Conservation (phyloP, 2,797 vertebrate species). For the Cuniculus paca region DNA sequence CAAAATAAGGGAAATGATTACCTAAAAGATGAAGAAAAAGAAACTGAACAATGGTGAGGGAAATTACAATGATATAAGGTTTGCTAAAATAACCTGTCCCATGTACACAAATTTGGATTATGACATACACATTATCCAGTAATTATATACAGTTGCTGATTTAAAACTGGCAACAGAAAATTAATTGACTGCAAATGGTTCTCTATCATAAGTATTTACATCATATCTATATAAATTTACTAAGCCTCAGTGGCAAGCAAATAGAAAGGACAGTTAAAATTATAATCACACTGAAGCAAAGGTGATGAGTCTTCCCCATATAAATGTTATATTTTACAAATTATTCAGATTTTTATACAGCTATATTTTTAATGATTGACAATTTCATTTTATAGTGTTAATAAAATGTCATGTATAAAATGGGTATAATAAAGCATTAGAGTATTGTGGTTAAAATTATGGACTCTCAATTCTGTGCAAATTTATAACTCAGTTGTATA, state of each 20-base stretch:
- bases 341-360: conserved; percentile 54
- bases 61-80: background rate
- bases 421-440: background rate
- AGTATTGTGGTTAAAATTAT: background rate
- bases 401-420: conserved; percentile 65
- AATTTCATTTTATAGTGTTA: conserved; percentile 60
- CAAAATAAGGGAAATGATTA: background rate
- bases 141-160: conserved; percentile 66
- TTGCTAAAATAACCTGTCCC: background rate
- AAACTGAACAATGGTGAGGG: background rate
- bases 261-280: conserved; percentile 67
- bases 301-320: conserved; percentile 17
- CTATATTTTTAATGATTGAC: conserved; percentile 51
- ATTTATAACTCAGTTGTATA: background rate
- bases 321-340: conserved; percentile 70
- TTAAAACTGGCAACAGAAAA: conserved; percentile 51
- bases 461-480: background rate
- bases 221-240: conserved; percentile 67
- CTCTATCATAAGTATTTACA: conserved; percentile 59
- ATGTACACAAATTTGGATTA: background rate
- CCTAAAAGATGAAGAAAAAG: background rate
- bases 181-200: conserved; percentile 69
- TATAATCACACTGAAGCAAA: background rate
- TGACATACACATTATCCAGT: background rate
- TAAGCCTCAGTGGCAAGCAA: conserved; percentile 44